Base-by-base conservation (phyloP, 2,888 invertebrate species). In the Anorthoa munda region DNA sequence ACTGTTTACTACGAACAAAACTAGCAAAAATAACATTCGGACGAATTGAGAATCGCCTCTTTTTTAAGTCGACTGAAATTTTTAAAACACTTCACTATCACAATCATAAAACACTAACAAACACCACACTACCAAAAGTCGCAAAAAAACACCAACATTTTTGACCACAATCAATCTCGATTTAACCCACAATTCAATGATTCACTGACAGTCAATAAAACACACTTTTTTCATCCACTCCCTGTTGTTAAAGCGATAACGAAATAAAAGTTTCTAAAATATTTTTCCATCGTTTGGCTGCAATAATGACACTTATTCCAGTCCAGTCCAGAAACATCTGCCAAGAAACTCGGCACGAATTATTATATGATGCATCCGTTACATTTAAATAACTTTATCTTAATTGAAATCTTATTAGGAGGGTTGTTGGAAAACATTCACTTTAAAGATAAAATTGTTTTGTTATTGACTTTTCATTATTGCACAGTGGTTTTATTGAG, bases 361-460 rank as follows among this genome's bases (percentile, higher is more conserved):
- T 92, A 93, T 94, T 91, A 92, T 91, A 92, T 90, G 89, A 90
- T 88, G 91, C 91, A 90, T 92, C 89, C 89, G 84, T 88, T 86
- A 89, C 91, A 92, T 94, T 93, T 91, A 92, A 92, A 92, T 91
- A 90, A 90, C 86, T 88, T 88, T 92, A 93, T 93, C 92, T 92
- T 91, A 92, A 92, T 92, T 92, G 91, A 91, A 92, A 93, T 93
- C 92, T 91, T 90, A 89, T 89, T 86, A 87, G 86, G 72, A 75
- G 80, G 70, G 79, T 75, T 69, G 66, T 68, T 75, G 83, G 75
- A 77, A 77, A 75, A 86, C 86, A 75, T 80, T 87, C 77, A 81
- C 74, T 83, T 87, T 81, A 77, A 71, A 68, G 55, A 65, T 71
- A 77, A 55, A 65, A 64, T 79, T 66, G 72, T 77, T 77, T 82